Evolutionary conservation across 1,140 invertebrate species (phyloP), one percentile per base, ranked within the genome.

Genomic region (Drosophila busckii): DNA sequence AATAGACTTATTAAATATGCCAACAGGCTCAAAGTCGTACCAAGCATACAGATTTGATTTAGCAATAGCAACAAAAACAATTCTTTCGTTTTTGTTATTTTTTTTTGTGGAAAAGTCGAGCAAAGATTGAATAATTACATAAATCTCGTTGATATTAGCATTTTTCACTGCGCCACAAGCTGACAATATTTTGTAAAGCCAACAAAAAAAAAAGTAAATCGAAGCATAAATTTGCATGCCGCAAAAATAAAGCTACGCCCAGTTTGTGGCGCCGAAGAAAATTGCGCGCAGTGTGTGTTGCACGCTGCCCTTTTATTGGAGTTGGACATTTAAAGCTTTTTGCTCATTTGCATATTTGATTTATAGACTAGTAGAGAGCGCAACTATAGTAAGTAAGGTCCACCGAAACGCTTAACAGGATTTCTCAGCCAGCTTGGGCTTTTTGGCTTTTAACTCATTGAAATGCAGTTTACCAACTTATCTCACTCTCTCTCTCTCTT

Each of bases 281-380:
- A n/a, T 17, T 4, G 25, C 16, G 42, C n/a, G 13, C 13, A 9
- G 5, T 31, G 3, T 28, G 25, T 28, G 1, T 7, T 17, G 7
- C 12, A 23, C 17, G 5, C 20, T 70, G 58, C 25, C 46, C 49
- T 73, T 80, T 75, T n/a, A n/a, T n/a, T n/a, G n/a, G n/a, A n/a
- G 76, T 83, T 82, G 69, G 76, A 75, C 75, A 82, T 82, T 82
- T 82, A 82, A 82, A 83, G 75, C 70, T 75, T 82, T 80, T 75
- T 60, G 55, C 69, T 62, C 61, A 82, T 82, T 82, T 82, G 55
- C 75, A 82, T 82, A 82, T 82, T 82, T 82, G 69, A 82, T 82
- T 82, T 82, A 82, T 82, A 66, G 70, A 61, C 69, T 60, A 49
- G n/a, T n/a, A n/a, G n/a, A n/a, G n/a, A n/a, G n/a, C n/a, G n/a